These are phyloP conservation scores for Euura saliciscinereae DNA, from an alignment of 1,140 invertebrate species.

Conservation along the genomic window DNA sequence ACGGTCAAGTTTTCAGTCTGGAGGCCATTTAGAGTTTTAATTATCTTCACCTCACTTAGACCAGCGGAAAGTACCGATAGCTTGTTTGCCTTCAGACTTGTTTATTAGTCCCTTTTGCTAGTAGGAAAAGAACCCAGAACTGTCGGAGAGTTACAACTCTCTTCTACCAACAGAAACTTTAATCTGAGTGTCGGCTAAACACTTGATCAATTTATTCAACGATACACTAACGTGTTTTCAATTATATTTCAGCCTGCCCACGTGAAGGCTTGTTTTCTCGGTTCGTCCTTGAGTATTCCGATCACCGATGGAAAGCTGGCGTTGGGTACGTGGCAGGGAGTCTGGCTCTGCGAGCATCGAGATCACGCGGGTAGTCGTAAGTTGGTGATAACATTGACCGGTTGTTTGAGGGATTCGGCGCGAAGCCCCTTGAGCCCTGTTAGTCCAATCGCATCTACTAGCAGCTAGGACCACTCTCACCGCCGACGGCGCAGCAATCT, in stretches of 20 bases:
- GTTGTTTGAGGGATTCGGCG: slow-evolving; percentile 81
- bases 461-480: slow-evolving; percentile 77
- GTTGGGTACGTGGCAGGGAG: slow-evolving; percentile 95
- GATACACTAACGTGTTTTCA: neutral
- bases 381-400: slow-evolving; percentile 89
- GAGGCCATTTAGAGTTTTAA: too few relatives aligned
- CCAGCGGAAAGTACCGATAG: too few relatives aligned
- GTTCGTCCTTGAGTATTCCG: slow-evolving; percentile 93
- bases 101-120: too few relatives aligned
- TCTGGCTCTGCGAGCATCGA: slow-evolving; percentile 97
- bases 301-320: slow-evolving; percentile 95
- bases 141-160: too few relatives aligned
- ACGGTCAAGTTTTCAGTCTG: too few relatives aligned
- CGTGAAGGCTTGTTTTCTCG: slow-evolving; percentile 95
- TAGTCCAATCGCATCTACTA: slow-evolving; percentile 84
- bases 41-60: too few relatives aligned
- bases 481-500: slow-evolving; percentile 56
- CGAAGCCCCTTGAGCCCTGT: slow-evolving; percentile 83
- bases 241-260: slow-evolving; percentile 87
- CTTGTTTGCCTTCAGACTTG: too few relatives aligned
- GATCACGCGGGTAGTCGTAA: slow-evolving; percentile 93
- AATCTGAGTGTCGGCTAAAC: too few relatives aligned
- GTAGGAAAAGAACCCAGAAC: too few relatives aligned
- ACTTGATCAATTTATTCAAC: neutral
- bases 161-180: too few relatives aligned